These are phyloP conservation scores for Lycocerus yunnanus DNA, from an alignment of 2,888 invertebrate species.

Conservation along the genomic window DNA sequence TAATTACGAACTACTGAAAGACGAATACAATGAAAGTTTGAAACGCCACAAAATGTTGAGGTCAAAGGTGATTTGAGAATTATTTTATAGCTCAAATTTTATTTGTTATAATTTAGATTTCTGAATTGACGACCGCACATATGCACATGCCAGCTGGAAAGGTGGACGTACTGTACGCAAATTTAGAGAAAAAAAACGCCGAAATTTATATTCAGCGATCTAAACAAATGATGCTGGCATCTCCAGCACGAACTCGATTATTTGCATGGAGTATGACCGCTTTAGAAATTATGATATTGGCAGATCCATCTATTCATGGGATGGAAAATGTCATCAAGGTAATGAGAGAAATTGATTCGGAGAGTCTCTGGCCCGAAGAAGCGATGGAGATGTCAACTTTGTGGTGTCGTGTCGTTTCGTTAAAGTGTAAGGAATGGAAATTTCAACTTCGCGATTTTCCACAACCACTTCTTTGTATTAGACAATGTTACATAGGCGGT, in stretches of 20 bases:
- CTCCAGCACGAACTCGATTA: conserved; percentile 72
- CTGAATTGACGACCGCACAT: conserved; percentile 80
- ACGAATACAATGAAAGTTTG: conserved; percentile 92
- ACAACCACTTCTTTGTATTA: conserved; percentile 86
- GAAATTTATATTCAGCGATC: conserved; percentile 95
- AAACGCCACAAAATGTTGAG: conserved; percentile 89
- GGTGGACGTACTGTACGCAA: conserved; percentile 87
- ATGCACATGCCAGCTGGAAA: conserved; percentile 82
- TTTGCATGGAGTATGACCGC: conserved; percentile 86
- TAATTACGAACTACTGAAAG: conserved; percentile 92
- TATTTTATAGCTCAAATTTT: neutral
- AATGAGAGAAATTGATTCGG: conserved; percentile 82
- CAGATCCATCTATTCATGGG: conserved; percentile 87
- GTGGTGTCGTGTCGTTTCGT: conserved; percentile 88
- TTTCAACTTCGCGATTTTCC: conserved; percentile 93
- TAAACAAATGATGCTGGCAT: conserved; percentile 65
- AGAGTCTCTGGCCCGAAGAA: conserved; percentile 92
- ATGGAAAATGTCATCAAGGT: conserved; percentile 72
- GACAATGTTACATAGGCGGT: conserved; percentile 86
- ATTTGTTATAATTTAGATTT: conserved; percentile 55
- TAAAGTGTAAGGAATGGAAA: conserved; percentile 84
- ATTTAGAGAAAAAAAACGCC: conserved; percentile 86
- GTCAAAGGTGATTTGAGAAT: conserved; percentile 63
- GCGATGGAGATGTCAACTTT: conserved; percentile 86
- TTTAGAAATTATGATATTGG: conserved; percentile 69